phyloP scores from a whole-genome alignment of 2,797 vertebrate genomes.

The Pantherophis alleghaniensis region DNA sequence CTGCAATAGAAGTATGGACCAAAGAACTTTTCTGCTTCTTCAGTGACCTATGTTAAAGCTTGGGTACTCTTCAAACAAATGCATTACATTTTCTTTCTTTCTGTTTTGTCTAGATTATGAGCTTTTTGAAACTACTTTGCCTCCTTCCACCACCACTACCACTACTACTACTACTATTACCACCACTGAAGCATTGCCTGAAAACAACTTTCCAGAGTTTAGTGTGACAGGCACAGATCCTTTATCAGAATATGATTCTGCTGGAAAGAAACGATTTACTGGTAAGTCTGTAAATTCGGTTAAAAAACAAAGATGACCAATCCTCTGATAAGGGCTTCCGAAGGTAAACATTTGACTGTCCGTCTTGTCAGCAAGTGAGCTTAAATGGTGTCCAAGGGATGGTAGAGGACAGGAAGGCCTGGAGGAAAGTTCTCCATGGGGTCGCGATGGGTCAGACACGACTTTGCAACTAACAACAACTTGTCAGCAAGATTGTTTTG shows the following conservation, averaged over 20 bases:
- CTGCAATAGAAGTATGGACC: background rate
- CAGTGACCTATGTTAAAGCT: background rate
- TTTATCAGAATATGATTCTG: conserved; percentile 82
- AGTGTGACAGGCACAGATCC: conserved; percentile 73
- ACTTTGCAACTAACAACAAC: too few species aligned
- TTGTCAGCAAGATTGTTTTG: too few species aligned
- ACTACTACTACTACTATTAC: conserved; percentile 43
- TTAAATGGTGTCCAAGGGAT: too few species aligned
- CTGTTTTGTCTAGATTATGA: conserved; percentile 71
- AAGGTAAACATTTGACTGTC: background rate
- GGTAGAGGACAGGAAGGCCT: too few species aligned
- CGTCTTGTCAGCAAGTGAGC: too few species aligned
- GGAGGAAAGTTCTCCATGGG: too few species aligned
- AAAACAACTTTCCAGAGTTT: conserved; percentile 56
- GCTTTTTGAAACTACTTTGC: conserved; percentile 75
- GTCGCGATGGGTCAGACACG: too few species aligned
- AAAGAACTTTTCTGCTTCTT: background rate
- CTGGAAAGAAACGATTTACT: conserved; percentile 91
- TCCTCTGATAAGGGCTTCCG: background rate
- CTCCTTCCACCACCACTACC: conserved; percentile 41
- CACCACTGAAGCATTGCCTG: conserved; percentile 39
- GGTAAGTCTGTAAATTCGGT: conserved; percentile 72
- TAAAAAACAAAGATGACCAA: background rate
- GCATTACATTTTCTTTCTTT: background rate
- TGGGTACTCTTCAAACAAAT: conserved; percentile 29